These are phyloP conservation scores for Dryobotodes eremita DNA, from an alignment of 2,888 invertebrate species.

Conservation along the genomic window DNA sequence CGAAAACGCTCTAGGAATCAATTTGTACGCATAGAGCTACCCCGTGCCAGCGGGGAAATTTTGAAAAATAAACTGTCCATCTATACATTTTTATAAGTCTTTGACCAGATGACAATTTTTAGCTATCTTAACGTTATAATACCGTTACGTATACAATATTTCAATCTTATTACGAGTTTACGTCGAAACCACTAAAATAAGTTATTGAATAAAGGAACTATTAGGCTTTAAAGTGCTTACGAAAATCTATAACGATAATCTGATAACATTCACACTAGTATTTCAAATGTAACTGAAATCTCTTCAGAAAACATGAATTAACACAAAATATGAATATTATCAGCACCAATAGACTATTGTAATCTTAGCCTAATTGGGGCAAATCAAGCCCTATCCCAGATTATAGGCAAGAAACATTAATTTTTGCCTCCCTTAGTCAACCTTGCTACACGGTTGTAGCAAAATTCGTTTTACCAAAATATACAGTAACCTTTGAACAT, in stretches of 20 bases:
- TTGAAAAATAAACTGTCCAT: conserved; percentile 43
- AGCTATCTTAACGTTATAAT: neutral
- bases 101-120: conserved; percentile 19
- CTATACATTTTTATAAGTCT: conserved; percentile 7
- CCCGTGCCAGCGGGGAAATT: conserved; percentile 60
- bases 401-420: conserved; percentile 45
- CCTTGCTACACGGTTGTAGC: conserved; percentile 23
- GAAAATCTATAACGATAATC: conserved; percentile 10
- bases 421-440: conserved; percentile 19
- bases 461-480: conserved; percentile 41
- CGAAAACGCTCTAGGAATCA: conserved; percentile 34
- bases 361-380: conserved; percentile 39
- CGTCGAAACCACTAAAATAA: conserved; percentile 24
- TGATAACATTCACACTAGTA: conserved; percentile 23
- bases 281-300: neutral
- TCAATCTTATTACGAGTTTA: neutral
- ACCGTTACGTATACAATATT: neutral
- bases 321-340: conserved; percentile 22
- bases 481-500: conserved; percentile 28
- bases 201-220: conserved; percentile 4
- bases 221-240: conserved; percentile 18
- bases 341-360: conserved; percentile 11
- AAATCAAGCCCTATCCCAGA: conserved; percentile 38
- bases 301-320: neutral
- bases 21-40: conserved; percentile 49